Evolutionary conservation across 2,113 vertebrate genomes (phyloP).

Genomic region (Phalacrocorax carbo): DNA sequence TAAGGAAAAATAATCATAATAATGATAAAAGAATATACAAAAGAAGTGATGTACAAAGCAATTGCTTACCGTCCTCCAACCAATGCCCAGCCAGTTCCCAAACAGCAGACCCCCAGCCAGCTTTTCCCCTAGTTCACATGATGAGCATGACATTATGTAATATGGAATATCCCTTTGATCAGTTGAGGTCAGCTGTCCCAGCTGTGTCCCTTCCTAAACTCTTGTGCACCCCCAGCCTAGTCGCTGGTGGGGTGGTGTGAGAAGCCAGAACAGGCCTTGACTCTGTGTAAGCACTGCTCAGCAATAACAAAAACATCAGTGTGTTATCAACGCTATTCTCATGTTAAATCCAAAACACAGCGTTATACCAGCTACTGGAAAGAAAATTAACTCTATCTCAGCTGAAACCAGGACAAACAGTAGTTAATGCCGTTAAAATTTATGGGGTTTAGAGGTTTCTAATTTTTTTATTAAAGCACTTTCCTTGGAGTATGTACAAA

Average conservation of each 20-base stretch:
- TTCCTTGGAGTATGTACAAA: neutral
- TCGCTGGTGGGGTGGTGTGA: too few relatives aligned
- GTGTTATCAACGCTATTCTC: neutral
- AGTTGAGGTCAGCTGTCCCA: too few relatives aligned
- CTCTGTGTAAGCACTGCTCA: neutral
- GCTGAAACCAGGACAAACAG: neutral
- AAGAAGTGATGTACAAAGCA: too few relatives aligned
- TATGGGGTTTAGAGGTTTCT: neutral
- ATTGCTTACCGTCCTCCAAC: too few relatives aligned
- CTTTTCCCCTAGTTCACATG: too few relatives aligned
- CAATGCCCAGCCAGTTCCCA: too few relatives aligned
- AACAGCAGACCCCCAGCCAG: too few relatives aligned
- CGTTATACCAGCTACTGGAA: neutral
- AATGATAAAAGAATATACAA: neutral
- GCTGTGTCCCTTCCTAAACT: too few relatives aligned
- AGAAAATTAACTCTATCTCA: neutral
- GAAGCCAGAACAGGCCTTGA: too few relatives aligned
- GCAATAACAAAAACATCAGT: neutral
- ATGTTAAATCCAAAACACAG: neutral
- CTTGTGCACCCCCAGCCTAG: too few relatives aligned
- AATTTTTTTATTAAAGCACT: neutral
- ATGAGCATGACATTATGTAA: too few relatives aligned
- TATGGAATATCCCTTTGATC: too few relatives aligned
- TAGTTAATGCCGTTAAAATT: neutral
- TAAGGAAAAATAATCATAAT: neutral